phyloP scores from a whole-genome alignment of 2,888 invertebrate species.

The Nephrocerus scutellatus region DNA sequence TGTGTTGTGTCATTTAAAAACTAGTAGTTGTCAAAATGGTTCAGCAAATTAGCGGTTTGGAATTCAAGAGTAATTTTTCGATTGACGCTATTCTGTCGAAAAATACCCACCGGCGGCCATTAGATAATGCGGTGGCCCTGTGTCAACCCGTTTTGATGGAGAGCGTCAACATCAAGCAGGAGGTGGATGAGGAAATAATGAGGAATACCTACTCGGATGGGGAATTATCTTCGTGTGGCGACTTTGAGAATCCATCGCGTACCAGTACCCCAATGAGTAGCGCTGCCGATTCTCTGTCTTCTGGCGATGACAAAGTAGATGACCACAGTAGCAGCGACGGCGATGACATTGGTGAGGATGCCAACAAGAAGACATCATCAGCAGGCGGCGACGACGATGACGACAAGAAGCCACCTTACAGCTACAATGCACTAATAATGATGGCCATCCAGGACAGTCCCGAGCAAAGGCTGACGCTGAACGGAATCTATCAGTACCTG shows the following conservation, averaged over 20 bases:
- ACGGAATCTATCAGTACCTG: conserved; percentile 97
- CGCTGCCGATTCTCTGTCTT: conserved; percentile 36
- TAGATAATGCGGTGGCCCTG: conserved; percentile 57
- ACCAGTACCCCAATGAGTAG: conserved; percentile 46
- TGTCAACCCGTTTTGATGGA: conserved; percentile 57
- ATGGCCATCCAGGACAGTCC: conserved; percentile 97
- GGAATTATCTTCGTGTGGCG: conserved; percentile 37
- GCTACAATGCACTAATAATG: conserved; percentile 98
- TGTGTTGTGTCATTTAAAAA: too few species aligned
- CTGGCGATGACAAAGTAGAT: conserved; percentile 28
- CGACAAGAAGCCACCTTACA: conserved; percentile 90
- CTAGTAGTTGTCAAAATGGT: too few species aligned
- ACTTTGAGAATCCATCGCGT: conserved; percentile 40
- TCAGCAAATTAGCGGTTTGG: conserved; percentile 40
- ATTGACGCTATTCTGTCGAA: conserved; percentile 74
- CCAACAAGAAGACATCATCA: conserved; percentile 25
- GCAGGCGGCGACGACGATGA: conserved; percentile 26
- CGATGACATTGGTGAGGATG: conserved; percentile 27
- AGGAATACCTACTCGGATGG: conserved; percentile 31
- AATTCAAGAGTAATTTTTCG: conserved; percentile 66
- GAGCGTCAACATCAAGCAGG: conserved; percentile 22
- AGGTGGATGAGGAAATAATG: conserved; percentile 12
- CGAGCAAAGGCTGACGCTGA: conserved; percentile 85
- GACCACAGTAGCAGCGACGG: conserved; percentile 23
- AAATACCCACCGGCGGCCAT: conserved; percentile 19